Conservation (phyloP, 2,888 invertebrate genomes). For the Ophioninae sp. region DNA sequence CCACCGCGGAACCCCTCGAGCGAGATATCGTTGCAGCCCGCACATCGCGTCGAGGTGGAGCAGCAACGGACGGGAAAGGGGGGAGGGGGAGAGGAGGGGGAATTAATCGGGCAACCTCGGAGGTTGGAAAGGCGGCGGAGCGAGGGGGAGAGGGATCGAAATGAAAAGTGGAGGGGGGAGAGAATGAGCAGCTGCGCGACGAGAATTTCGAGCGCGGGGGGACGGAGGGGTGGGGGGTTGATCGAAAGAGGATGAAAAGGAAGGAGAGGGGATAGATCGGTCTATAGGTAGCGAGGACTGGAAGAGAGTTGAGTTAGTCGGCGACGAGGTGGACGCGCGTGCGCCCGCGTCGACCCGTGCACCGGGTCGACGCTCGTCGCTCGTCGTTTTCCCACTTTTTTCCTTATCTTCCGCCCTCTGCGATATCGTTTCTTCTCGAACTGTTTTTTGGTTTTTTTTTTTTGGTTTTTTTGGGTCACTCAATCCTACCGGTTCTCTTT, state of each 20-base stretch:
- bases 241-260: background rate
- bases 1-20: constrained; percentile 8
- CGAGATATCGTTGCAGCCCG: constrained; percentile 40
- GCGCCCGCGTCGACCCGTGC: constrained; percentile 74
- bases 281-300: constrained; percentile 42
- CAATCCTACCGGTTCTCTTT: too few species aligned
- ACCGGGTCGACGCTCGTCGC: constrained; percentile 26
- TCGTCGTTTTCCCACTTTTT: constrained; percentile 11
- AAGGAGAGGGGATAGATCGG: constrained; percentile 39
- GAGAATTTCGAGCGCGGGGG: background rate
- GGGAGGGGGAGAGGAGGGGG: background rate
- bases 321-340: constrained; percentile 75
- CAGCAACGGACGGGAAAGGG: background rate
- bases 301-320: constrained; percentile 72
- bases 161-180: background rate
- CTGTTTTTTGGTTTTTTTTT: background rate
- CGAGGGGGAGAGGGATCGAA: background rate
- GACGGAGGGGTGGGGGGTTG: background rate
- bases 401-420: constrained; percentile 13
- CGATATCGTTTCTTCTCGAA: background rate
- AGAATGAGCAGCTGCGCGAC: background rate
- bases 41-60: background rate
- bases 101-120: background rate
- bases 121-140: background rate
- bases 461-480: background rate